Conservation (phyloP, 2,113 vertebrate genomes). For the Acanthochromis polyacanthus region DNA sequence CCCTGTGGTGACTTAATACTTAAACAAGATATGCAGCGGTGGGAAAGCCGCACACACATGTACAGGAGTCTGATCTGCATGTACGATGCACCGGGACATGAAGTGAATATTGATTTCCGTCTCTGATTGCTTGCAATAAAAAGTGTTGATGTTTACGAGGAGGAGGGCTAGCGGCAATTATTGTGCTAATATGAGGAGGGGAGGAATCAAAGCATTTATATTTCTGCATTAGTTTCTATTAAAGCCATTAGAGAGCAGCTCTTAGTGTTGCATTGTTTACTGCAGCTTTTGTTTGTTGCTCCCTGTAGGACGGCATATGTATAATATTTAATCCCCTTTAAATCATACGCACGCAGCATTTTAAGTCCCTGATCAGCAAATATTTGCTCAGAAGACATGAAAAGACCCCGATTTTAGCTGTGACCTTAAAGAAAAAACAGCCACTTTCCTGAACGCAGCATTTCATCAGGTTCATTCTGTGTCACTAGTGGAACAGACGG, state of each 20-base stretch:
- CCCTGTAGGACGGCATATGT: neutral
- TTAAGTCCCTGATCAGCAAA: neutral
- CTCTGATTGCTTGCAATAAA: conserved; percentile 33
- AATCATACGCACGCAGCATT: neutral
- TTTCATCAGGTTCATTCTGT: neutral
- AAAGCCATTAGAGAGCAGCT: neutral
- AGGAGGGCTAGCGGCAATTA: neutral
- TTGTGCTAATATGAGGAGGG: neutral
- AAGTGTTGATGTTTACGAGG: neutral
- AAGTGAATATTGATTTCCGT: conserved; percentile 15
- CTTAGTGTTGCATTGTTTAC: conserved; percentile 14
- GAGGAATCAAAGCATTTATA: conserved; percentile 18
- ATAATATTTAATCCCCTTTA: neutral
- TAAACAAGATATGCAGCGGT: conserved; percentile 57
- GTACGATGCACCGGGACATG: neutral
- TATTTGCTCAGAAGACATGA: neutral
- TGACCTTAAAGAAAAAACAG: too few relatives aligned
- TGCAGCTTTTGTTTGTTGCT: conserved; percentile 1
- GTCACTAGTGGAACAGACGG: too few relatives aligned
- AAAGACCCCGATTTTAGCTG: neutral
- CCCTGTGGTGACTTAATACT: conserved; percentile 71
- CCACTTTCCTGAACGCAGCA: neutral
- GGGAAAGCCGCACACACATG: conserved; percentile 49
- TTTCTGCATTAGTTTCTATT: conserved; percentile 33
- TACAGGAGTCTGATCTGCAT: neutral